Base-by-base conservation (phyloP, 2,113 vertebrate genomes). In the Hucho hucho region DNA sequence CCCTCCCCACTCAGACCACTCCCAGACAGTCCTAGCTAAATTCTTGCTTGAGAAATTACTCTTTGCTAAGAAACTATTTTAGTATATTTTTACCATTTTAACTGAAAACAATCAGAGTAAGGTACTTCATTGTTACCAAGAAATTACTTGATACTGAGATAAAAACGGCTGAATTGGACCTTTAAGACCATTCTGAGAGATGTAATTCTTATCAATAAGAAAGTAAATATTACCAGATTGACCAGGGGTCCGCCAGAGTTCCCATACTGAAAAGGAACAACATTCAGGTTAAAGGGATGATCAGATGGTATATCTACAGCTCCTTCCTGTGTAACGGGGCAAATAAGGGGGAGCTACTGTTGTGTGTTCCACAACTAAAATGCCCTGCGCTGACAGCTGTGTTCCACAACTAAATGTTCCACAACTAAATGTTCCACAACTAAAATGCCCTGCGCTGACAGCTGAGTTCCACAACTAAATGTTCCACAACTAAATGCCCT, bases 171-270 rank as follows among this genome's bases (percentile, higher is more conserved):
- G 12, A 18, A 53, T 1, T 18, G 49, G 3, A 53, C 49, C 12
- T 43, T 63, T 25, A 24, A 63, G 6, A 7, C 6, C 16, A 63
- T n/a, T 63, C 59, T 24, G 22, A 22, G 22, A 13, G 11, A 16
- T 22, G 11, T 24, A 63, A 25, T 11, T 18, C 1, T 13, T 68
- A 32, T 26, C 63, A 37, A 24, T 22, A 20, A 49, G 68, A 64
- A 13, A 49, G 25, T 12, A 46, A 12, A 3, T 63, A 96, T 97
- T 92, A 99, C 98, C 96, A 99, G 90, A 79, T 99, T 99, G 75
- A 99, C 98, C n/a, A 99, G 81, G 0, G 98, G 98, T 58, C 98
- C 98, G 90, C 98, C 98, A 0, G 98, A 99, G 88, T 99, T 99
- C 59, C 98, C 98, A 20, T 97, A 98, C 98, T 99, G 93, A 76